Evolutionary conservation across 2,113 vertebrate genomes (phyloP).

Genomic region (Gallinago jamesoni): DNA sequence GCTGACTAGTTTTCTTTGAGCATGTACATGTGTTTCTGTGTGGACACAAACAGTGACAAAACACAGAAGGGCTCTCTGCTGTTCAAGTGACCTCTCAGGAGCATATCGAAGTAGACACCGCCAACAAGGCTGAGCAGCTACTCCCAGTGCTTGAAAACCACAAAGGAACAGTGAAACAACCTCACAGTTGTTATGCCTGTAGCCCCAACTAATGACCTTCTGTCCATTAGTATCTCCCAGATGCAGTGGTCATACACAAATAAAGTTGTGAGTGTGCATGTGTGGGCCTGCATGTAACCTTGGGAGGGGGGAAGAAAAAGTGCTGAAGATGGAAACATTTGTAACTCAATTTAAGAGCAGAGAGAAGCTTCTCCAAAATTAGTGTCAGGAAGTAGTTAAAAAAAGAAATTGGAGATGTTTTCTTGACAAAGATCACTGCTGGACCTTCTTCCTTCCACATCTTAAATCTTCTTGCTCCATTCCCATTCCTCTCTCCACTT

Average conservation of each 20-base stretch:
- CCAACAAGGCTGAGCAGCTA: background rate
- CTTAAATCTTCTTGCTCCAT: background rate
- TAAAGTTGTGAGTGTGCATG: background rate
- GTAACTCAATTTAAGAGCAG: background rate
- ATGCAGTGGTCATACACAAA: background rate
- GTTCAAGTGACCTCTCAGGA: background rate
- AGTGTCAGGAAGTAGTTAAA: background rate
- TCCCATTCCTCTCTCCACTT: background rate
- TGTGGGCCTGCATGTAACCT: background rate
- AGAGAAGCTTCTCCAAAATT: background rate
- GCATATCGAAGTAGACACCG: background rate
- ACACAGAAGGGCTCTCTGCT: background rate
- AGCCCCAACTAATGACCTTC: background rate
- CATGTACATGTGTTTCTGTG: rapidly evolving
- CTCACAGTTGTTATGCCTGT: too few relatives aligned
- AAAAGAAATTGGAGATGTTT: background rate
- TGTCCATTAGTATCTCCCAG: background rate
- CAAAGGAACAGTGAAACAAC: background rate
- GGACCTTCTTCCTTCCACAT: background rate
- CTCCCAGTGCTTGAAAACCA: background rate
- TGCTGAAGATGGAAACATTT: background rate
- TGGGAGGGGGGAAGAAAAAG: background rate
- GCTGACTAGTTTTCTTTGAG: background rate
- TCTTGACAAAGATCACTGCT: background rate
- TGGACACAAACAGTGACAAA: background rate